Percentiles rank a stretch among this genome's conserved stretches.
phyloP scores from a whole-genome alignment of 1,140 invertebrate genomes.

The Aethina tumida region DNA sequence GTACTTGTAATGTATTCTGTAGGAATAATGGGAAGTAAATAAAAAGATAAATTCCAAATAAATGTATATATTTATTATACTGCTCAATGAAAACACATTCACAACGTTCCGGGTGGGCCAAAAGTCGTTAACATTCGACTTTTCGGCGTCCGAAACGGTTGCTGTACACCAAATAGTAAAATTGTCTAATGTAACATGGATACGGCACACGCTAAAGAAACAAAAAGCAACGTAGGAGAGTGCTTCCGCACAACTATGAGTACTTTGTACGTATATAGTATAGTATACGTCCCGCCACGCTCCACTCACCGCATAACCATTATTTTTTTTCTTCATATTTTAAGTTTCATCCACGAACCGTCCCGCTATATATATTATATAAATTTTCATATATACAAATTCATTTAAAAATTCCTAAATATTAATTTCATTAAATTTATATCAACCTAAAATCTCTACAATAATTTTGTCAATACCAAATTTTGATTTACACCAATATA shows the following conservation, averaged over 20 bases:
- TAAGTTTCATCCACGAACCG: slow-evolving; percentile 10
- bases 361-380: slow-evolving; percentile 37
- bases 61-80: slow-evolving; percentile 40
- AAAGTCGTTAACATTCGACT: slow-evolving; percentile 10
- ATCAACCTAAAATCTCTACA: slow-evolving; percentile 36
- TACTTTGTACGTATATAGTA: slow-evolving; percentile 39
- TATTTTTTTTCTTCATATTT: slow-evolving; percentile 8
- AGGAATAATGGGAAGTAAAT: neutral
- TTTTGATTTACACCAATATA: slow-evolving; percentile 42
- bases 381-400: slow-evolving; percentile 39
- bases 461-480: slow-evolving; percentile 37
- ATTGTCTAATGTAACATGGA: slow-evolving; percentile 40
- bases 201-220: slow-evolving; percentile 39
- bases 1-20: slow-evolving; percentile 1
- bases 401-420: slow-evolving; percentile 40
- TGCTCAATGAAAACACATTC: slow-evolving; percentile 40
- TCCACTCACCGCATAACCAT: slow-evolving; percentile 12
- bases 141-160: slow-evolving; percentile 33
- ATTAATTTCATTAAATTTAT: slow-evolving; percentile 35
- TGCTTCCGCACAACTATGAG: slow-evolving; percentile 34
- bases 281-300: slow-evolving; percentile 39
- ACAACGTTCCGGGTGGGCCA: slow-evolving; percentile 34
- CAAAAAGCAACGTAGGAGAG: slow-evolving; percentile 35
- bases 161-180: slow-evolving; percentile 41
- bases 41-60: slow-evolving; percentile 31